Evolutionary conservation across 1,140 invertebrate genomes (phyloP), one percentile per base, ranked within the genome.

Genomic region (Bombus huntii): DNA sequence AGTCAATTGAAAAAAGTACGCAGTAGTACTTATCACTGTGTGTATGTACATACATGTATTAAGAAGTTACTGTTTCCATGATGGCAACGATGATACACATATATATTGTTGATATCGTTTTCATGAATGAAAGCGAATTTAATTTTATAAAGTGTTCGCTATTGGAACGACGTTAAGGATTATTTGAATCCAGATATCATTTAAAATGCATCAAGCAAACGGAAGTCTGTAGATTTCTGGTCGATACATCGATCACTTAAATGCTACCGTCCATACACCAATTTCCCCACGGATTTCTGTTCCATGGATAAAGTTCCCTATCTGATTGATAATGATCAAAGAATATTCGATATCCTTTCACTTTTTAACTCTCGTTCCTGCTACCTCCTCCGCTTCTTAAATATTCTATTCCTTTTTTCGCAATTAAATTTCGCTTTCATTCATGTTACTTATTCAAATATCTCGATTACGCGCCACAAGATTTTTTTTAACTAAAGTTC

Each of bases 221-320:
- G n/a, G 18, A 47, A 31, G 18, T 28, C 25, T 13, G 15, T 6
- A 57, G 37, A 71, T 81, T 71, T 72, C 18, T 3, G 18, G 25
- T 77, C 81, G 44, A 77, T 74, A 42, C 25, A 28, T 34, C 37
- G 44, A 83, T 77, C 62, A 15, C 12, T 34, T 57, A 31, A 12
- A 12, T 70, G 28, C 34, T 57, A 28, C 37, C 62, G 12, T 28
- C 47, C 15, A 18, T n/a, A 28, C 18, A 5, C 5, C 18, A 18
- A 28, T 59, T 42, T 57, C 18, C 25, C 25, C 9, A n/a, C 47
- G n/a, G n/a, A 57, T 22, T 39, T 39, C 6, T 18, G 15, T 53
- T 13, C 13, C 44, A 39, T 5, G 12, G 18, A 22, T n/a, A 3
- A 53, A 42, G 25, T 22, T 77, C 15, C 25, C 25, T 31, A 18